Evolutionary conservation across 2,888 invertebrate species (phyloP).

Genomic region (Drosophila acutilabella): DNA sequence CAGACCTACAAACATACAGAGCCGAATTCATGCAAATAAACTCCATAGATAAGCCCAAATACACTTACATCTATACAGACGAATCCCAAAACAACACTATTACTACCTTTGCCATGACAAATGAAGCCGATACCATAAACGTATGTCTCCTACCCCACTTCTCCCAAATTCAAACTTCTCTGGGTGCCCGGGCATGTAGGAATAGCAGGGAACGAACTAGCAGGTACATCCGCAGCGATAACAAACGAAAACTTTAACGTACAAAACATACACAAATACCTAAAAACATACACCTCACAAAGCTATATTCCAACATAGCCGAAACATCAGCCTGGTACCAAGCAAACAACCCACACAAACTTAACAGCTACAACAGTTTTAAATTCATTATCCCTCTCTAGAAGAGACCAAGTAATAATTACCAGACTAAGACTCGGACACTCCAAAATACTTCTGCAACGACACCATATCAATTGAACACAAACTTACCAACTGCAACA

Average conservation of each 20-base stretch:
- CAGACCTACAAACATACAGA: too few relatives aligned
- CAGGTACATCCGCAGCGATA: neutral
- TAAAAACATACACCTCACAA: constrained; percentile 17
- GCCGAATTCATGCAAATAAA: too few relatives aligned
- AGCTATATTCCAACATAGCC: constrained; percentile 5
- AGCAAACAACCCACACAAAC: constrained; percentile 7
- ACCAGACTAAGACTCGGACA: constrained; percentile 21
- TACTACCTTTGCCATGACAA: too few relatives aligned
- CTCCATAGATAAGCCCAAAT: too few relatives aligned
- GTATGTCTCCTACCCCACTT: too few relatives aligned
- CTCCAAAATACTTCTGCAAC: constrained; percentile 16
- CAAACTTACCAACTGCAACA: constrained; percentile 7
- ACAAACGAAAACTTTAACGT: constrained; percentile 10
- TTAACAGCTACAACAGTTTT: constrained; percentile 9
- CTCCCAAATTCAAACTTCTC: constrained; percentile 15
- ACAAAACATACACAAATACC: constrained; percentile 11
- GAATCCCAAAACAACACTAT: too few relatives aligned
- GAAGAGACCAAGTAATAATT: constrained; percentile 14
- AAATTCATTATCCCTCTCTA: constrained; percentile 7
- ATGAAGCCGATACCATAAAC: too few relatives aligned
- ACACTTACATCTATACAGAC: too few relatives aligned
- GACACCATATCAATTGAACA: constrained; percentile 15
- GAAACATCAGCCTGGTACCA: constrained; percentile 14
- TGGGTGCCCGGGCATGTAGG: constrained; percentile 7
- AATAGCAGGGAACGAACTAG: neutral